A percentile compares a stretch with the other conserved stretches of the same genome.
Evolutionary conservation across 2,797 vertebrate species (phyloP).

Genomic region (Arrhamphus sclerolepis): DNA sequence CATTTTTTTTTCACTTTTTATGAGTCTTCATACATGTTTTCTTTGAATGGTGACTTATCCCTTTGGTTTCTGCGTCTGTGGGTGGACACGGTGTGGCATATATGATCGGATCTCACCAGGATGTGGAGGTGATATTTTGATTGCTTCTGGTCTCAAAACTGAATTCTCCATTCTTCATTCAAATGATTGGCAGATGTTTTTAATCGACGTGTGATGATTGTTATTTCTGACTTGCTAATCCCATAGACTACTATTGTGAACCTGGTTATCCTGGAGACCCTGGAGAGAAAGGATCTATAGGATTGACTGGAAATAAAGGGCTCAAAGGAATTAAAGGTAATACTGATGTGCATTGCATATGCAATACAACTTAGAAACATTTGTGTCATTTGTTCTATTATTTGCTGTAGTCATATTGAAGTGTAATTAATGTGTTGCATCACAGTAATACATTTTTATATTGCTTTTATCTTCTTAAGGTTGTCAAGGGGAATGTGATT

Average conservation of each 20-base stretch:
- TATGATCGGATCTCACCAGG: conserved; percentile 32
- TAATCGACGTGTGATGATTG: neutral
- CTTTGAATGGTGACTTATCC: neutral
- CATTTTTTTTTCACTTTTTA: neutral
- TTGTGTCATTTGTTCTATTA: too few species aligned
- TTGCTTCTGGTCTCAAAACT: neutral
- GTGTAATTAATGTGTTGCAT: neutral
- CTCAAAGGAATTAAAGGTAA: conserved; percentile 67
- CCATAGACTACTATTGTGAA: conserved; percentile 62
- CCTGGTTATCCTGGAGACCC: conserved; percentile 52
- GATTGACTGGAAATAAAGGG: conserved; percentile 54
- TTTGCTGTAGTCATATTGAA: neutral
- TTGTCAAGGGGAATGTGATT: conserved; percentile 55
- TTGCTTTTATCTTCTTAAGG: conserved; percentile 40
- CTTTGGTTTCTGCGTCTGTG: conserved; percentile 17
- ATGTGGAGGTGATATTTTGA: conserved; percentile 57
- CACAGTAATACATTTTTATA: neutral
- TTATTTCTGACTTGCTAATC: conserved; percentile 11
- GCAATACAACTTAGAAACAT: too few species aligned
- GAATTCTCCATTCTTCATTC: neutral
- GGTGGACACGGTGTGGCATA: conserved; percentile 8
- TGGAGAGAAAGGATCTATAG: conserved; percentile 56
- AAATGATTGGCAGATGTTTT: neutral
- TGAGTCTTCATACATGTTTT: neutral
- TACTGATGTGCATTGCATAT: neutral